Conservation (phyloP, 1,140 invertebrate species). For the Coelopa frigida region DNA sequence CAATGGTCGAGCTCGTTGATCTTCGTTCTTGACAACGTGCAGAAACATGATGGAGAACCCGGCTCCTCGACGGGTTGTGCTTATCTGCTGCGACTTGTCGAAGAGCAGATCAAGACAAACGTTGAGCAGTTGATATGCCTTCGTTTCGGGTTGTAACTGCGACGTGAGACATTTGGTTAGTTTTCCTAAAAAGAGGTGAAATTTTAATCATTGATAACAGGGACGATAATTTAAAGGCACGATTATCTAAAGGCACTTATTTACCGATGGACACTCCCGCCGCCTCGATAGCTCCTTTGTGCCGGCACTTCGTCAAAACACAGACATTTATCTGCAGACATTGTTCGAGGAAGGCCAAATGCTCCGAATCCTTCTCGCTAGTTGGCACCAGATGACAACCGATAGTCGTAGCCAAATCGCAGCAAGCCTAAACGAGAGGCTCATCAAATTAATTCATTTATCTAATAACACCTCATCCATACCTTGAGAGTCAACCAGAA, state of each 20-base stretch:
- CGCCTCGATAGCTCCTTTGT: conserved; percentile 74
- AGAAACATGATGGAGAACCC: conserved; percentile 70
- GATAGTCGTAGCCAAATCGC: conserved; percentile 35
- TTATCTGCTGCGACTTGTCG: conserved; percentile 21
- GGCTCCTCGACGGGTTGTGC: conserved; percentile 64
- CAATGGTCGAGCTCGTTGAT: conserved; percentile 44
- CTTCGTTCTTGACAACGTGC: conserved; percentile 60
- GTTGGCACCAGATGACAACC: conserved; percentile 18
- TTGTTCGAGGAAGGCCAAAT: conserved; percentile 41
- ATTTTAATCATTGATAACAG: too few relatives aligned
- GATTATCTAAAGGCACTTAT: conserved; percentile 14
- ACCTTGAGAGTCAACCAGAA: conserved; percentile 78
- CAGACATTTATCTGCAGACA: conserved; percentile 53
- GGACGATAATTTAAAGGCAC: too few relatives aligned
- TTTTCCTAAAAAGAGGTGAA: conserved; percentile 19
- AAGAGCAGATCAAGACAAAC: conserved; percentile 27
- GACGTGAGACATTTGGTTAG: conserved; percentile 25
- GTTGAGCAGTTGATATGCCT: conserved; percentile 20
- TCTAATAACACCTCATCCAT: conserved; percentile 18
- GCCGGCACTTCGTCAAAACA: conserved; percentile 63
- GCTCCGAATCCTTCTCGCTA: conserved; percentile 16
- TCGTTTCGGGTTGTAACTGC: conserved; percentile 6
- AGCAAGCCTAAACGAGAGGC: conserved; percentile 29
- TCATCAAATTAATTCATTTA: too few relatives aligned
- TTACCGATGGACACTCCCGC: conserved; percentile 54